Evolutionary conservation across 2,888 invertebrate genomes (phyloP).

Genomic region (Nycteola revayana): DNA sequence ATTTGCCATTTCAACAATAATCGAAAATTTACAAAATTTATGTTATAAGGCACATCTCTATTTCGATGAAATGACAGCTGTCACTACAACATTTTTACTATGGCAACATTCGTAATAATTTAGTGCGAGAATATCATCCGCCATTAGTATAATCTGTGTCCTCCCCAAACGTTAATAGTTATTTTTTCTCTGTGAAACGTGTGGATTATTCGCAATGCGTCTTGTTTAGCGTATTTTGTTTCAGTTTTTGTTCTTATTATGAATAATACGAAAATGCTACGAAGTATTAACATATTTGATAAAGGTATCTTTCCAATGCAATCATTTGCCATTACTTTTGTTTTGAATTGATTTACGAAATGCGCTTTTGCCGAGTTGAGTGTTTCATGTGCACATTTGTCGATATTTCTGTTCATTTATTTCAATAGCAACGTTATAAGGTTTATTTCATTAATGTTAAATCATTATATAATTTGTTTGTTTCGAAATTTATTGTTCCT

Average conservation of each 20-base stretch:
- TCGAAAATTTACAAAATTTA: too few relatives aligned
- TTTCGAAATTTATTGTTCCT: too few relatives aligned
- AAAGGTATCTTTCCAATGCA: conserved; percentile 10
- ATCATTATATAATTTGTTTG: too few relatives aligned
- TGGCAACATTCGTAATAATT: conserved; percentile 18
- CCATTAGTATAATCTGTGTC: conserved; percentile 2
- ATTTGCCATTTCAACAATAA: too few relatives aligned
- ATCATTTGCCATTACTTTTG: too few relatives aligned
- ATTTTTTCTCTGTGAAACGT: conserved; percentile 13
- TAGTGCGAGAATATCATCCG: conserved; percentile 8
- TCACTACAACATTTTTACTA: not conserved
- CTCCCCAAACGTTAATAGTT: not conserved
- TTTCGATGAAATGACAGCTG: not conserved
- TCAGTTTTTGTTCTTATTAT: conserved; percentile 10
- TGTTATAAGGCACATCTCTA: too few relatives aligned
- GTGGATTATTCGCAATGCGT: conserved; percentile 25
- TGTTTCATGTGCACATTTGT: not conserved
- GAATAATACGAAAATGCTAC: conserved; percentile 19
- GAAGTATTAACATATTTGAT: conserved; percentile 6
- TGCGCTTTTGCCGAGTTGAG: too few relatives aligned
- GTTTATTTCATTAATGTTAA: too few relatives aligned
- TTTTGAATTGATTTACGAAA: too few relatives aligned
- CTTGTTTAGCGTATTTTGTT: conserved; percentile 13
- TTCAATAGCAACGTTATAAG: too few relatives aligned
- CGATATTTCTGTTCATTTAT: too few relatives aligned